Evolutionary conservation across 2,888 invertebrate species (phyloP).

Genomic region (Phaonia tiefii): DNA sequence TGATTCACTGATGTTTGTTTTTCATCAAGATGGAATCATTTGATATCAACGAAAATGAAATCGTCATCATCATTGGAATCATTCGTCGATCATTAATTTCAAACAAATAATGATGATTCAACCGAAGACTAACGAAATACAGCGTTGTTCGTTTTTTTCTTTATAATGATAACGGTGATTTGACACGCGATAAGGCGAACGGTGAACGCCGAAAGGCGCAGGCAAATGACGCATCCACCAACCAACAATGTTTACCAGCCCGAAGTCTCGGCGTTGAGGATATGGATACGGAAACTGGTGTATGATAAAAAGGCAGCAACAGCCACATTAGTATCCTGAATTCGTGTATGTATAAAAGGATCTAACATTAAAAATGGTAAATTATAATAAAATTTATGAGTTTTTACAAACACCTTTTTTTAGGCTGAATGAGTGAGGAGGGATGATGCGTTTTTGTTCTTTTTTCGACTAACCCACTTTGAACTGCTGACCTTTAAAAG

Average conservation of each 20-base stretch:
- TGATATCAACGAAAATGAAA: conserved; percentile 52
- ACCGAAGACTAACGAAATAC: background rate
- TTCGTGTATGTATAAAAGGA: conserved; percentile 9
- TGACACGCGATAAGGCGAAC: conserved; percentile 74
- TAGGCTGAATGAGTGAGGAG: conserved; percentile 10
- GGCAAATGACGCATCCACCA: conserved; percentile 56
- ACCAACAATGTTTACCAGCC: background rate
- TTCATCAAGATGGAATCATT: conserved; percentile 21
- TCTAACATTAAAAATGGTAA: conserved; percentile 19
- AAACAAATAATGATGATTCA: conserved; percentile 12
- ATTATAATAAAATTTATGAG: conserved; percentile 62
- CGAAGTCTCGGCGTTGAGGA: background rate
- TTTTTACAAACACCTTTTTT: conserved; percentile 47
- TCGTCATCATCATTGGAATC: conserved; percentile 43
- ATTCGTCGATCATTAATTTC: conserved; percentile 61
- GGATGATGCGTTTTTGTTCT: background rate
- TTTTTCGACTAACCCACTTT: conserved; percentile 17
- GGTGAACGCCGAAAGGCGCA: conserved; percentile 10
- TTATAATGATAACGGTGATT: conserved; percentile 74
- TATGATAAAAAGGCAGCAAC: background rate
- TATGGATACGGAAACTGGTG: conserved; percentile 10
- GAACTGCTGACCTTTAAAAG: conserved; percentile 43
- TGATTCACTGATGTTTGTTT: too few species aligned
- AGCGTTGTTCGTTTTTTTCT: too few species aligned
- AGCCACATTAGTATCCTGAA: too few species aligned